Base-by-base conservation (phyloP, 2,888 invertebrate species). In the Ditylenchus weischeri region DNA sequence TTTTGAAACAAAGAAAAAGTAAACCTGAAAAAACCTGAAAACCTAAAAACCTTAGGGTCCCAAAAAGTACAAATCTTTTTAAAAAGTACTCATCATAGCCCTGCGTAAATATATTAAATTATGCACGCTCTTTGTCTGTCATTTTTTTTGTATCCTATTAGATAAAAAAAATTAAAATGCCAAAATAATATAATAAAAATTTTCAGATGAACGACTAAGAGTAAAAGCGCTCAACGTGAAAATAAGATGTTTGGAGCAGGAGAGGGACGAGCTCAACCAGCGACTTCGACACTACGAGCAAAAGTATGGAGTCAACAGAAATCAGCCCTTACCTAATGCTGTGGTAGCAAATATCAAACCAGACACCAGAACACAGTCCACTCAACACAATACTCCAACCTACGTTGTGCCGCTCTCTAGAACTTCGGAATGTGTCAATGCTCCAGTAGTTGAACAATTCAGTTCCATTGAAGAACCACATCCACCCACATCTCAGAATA, bases 211-310 rank as follows among this genome's bases (percentile, higher is more conserved):
- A 38, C 65, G 62, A 6, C 60, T 80, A 23, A 73, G 75, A 48
- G 76, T 78, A 18, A 80, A 80, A 49, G 80, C 78, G 2, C 74
- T 80, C 19, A 72, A 76, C 49, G 73, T 74, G 62, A 80, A 79
- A 70, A 73, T 79, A 35, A 76, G 76, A 15, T 68, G 75, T 15
- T 69, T 80, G 57, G 77, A 78, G 48, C 74, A 78, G 51, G 78
- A 80, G 64, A 75, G 79, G 61, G 79, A 79, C 64, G 71, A 76
- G 57, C 69, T 80, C 57, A 57, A n/a, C 15, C 54, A 29, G 19
- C 64, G 69, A 15, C 57, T 69, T 36, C 65, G 62, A 18, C 70
- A 71, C 18, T 70, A 64, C 47, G 70, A 71, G 38, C 59, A 57
- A 29, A n/a, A 64, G 13, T 54, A 65, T 47, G 62, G 62, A 47